Base-by-base conservation (phyloP, 2,113 vertebrate species). In the Scopus umbretta region DNA sequence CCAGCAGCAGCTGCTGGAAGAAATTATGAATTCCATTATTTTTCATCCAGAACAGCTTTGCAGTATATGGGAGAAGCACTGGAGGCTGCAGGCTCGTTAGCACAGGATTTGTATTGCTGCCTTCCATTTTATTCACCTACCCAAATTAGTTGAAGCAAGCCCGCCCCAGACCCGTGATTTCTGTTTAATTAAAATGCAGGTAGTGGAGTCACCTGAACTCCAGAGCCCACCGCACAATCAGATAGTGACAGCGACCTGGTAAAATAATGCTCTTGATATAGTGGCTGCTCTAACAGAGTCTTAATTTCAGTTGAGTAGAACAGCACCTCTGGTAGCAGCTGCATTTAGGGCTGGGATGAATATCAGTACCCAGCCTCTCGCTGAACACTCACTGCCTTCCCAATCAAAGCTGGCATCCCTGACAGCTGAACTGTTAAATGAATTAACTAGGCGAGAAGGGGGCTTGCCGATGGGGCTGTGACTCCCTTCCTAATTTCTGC, bases 241-340 rank as follows among this genome's bases (percentile, higher is more conserved):
- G 92, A n/a, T 4, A 55, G 87, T 50, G 84, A 89, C 96, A 96
- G 78, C 8, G 22, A 95, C 82, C 91, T 42, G 42, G 75, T 90
- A 83, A 38, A 95, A 94, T 93, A 95, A 92, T 50, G 94, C 74
- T 66, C 86, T 83, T 94, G 96, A 95, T 92, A 50, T 22, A 96
- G 90, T 66, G 88, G 86, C 42, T 86, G 83, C 93, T 97, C 81
- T 90, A 96, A 96, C 74, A 76, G 78, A 96, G 93, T 50, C 94
- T 80, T 88, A 59, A 86, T 96, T 94, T 85, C 88, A 87, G 82
- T 12, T 5, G 42, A 91, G 93, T 79, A 90, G 88, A 96, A 92
- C 88, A 82, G 72, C 86, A 95, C 94, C 95, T 96, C 95, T 93
- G 92, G 94, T 89, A 95, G 93, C 97, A 97, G 96, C 95, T 97